Evolutionary conservation across 2,888 invertebrate species (phyloP).

Genomic region (Scaptomyza reducta): DNA sequence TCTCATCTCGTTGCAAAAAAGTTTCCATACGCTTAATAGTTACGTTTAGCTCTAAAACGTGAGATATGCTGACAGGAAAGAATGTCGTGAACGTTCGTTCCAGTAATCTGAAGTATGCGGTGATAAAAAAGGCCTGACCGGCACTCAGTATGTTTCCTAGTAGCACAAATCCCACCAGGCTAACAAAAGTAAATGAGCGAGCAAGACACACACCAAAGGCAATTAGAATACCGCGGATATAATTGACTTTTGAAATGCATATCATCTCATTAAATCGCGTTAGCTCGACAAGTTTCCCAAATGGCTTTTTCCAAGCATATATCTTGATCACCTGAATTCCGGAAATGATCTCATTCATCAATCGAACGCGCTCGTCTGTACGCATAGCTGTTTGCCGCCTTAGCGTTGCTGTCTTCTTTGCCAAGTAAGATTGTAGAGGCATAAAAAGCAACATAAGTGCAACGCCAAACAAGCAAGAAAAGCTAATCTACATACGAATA

Average conservation of each 20-base stretch:
- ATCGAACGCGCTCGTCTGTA: conserved; percentile 94
- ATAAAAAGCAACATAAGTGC: conserved; percentile 87
- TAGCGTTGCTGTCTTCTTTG: conserved; percentile 86
- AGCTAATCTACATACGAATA: conserved; percentile 83
- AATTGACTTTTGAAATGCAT: conserved; percentile 89
- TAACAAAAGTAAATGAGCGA: conserved; percentile 92
- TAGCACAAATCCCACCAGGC: conserved; percentile 90
- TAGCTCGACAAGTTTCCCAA: conserved; percentile 89
- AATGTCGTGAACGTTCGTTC: conserved; percentile 93
- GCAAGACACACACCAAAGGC: conserved; percentile 94
- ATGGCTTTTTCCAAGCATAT: conserved; percentile 97
- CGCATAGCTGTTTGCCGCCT: conserved; percentile 92
- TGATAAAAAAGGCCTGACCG: conserved; percentile 92
- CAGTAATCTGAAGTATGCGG: conserved; percentile 95
- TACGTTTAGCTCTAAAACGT: conserved; percentile 86
- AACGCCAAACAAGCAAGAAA: conserved; percentile 86
- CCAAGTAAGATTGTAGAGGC: conserved; percentile 90
- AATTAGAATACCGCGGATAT: conserved; percentile 89
- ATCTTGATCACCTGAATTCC: conserved; percentile 97
- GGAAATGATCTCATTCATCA: conserved; percentile 95
- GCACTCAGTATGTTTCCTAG: conserved; percentile 90
- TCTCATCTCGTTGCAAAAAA: conserved; percentile 87
- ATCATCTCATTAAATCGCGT: conserved; percentile 86
- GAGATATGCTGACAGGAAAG: conserved; percentile 90
- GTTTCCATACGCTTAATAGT: conserved; percentile 86